phyloP scores from a whole-genome alignment of 2,797 vertebrate species.

The Hippopotamyrus pictus region DNA sequence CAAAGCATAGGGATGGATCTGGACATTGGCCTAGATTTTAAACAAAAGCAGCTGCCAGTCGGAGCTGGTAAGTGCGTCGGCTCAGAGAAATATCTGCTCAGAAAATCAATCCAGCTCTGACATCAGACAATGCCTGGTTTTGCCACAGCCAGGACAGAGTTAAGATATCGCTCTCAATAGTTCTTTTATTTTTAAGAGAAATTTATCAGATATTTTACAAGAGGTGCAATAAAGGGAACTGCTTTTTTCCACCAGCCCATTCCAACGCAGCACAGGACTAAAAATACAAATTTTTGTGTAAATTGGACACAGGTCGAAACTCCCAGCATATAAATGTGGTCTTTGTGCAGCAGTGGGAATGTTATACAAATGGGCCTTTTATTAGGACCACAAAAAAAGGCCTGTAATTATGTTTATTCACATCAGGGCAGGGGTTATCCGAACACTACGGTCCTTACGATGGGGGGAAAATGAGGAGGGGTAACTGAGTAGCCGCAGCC shows the following conservation, averaged over 20 bases:
- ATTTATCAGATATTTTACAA: slow-evolving; percentile 79
- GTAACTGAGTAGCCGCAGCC: background rate
- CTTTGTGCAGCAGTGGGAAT: slow-evolving; percentile 95
- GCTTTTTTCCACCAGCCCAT: slow-evolving; percentile 69
- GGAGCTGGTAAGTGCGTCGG: background rate
- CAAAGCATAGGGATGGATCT: background rate
- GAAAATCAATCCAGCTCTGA: slow-evolving; percentile 11
- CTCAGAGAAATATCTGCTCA: slow-evolving; percentile 6
- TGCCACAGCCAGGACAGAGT: slow-evolving; percentile 31
- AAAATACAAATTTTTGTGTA: slow-evolving; percentile 93
- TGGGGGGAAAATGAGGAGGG: background rate
- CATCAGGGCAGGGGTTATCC: slow-evolving; percentile 70
- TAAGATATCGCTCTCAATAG: slow-evolving; percentile 53
- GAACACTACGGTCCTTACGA: slow-evolving; percentile 36
- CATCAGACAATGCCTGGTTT: slow-evolving; percentile 24
- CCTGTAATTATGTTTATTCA: slow-evolving; percentile 94
- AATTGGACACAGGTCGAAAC: slow-evolving; percentile 82
- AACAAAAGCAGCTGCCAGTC: background rate
- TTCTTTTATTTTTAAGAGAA: slow-evolving; percentile 69
- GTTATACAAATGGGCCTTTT: slow-evolving; percentile 97
- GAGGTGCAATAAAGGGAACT: slow-evolving; percentile 70
- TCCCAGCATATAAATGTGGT: slow-evolving; percentile 84
- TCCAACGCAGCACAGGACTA: slow-evolving; percentile 77
- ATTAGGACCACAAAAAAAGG: slow-evolving; percentile 94
- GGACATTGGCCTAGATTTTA: background rate